phyloP scores from a whole-genome alignment of 1,140 invertebrate species.

The Triops longicaudatus region DNA sequence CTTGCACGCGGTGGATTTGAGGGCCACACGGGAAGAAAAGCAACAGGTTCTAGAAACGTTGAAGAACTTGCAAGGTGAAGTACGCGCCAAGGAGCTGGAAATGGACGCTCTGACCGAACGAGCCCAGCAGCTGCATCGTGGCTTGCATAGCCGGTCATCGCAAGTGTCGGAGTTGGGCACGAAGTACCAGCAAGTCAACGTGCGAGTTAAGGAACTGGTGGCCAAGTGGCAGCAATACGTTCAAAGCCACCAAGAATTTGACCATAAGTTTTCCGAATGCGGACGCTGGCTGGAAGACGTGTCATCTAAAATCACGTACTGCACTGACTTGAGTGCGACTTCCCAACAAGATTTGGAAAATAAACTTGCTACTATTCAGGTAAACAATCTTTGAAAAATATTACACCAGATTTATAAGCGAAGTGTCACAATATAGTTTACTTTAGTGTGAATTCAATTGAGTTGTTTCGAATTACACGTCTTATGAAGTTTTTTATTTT shows the following conservation, averaged over 20 bases:
- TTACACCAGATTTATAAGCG: too few species aligned
- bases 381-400: conserved; percentile 31
- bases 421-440: too few species aligned
- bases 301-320: conserved; percentile 71
- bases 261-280: conserved; percentile 67
- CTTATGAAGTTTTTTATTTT: background rate
- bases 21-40: conserved; percentile 71
- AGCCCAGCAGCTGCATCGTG: conserved; percentile 71
- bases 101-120: conserved; percentile 86
- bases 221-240: conserved; percentile 88
- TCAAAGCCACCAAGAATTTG: conserved; percentile 77
- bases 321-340: conserved; percentile 66
- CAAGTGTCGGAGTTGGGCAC: conserved; percentile 77
- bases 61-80: conserved; percentile 69
- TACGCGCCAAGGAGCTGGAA: conserved; percentile 81
- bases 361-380: conserved; percentile 66
- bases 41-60: conserved; percentile 71
- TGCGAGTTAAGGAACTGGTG: conserved; percentile 79
- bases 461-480: too few species aligned
- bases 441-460: too few species aligned
- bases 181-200: conserved; percentile 73
- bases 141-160: conserved; percentile 51
- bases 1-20: conserved; percentile 79
- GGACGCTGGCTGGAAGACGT: conserved; percentile 75
- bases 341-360: conserved; percentile 75